phyloP scores from a whole-genome alignment of 2,113 vertebrate species.

The Ursus arctos region DNA sequence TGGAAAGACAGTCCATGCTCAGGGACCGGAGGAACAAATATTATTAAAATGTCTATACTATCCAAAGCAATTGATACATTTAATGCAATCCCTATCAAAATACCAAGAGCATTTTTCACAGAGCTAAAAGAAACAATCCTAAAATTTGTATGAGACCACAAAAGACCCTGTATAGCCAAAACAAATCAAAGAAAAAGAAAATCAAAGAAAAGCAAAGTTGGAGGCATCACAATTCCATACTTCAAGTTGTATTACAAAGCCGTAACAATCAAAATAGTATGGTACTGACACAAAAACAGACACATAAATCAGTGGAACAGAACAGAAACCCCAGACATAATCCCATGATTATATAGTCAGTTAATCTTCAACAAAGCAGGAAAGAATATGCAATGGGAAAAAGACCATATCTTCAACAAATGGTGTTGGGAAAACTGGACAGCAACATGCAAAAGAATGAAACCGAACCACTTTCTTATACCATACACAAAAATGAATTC shows the following conservation, averaged over 20 bases:
- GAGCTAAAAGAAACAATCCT: neutral
- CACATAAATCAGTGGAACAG: neutral
- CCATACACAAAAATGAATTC: neutral
- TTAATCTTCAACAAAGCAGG: neutral
- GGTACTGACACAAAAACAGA: neutral
- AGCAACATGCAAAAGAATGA: neutral
- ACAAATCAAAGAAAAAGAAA: neutral
- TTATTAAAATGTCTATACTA: neutral
- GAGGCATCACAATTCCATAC: neutral
- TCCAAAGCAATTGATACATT: neutral
- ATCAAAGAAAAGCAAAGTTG: neutral
- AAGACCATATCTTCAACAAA: neutral
- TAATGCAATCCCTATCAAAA: neutral
- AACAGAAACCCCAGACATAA: neutral
- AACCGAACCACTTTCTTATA: neutral
- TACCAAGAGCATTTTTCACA: neutral
- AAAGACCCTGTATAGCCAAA: neutral
- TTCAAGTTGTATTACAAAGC: neutral
- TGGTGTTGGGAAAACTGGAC: neutral
- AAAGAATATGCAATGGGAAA: neutral
- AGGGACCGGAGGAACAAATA: neutral
- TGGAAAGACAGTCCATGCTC: neutral
- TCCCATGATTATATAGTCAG: neutral
- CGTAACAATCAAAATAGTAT: neutral
- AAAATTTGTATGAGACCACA: neutral